Evolutionary conservation across 2,888 invertebrate species (phyloP), one percentile per base, ranked within the genome.

Genomic region (Phaedon cochleariae): DNA sequence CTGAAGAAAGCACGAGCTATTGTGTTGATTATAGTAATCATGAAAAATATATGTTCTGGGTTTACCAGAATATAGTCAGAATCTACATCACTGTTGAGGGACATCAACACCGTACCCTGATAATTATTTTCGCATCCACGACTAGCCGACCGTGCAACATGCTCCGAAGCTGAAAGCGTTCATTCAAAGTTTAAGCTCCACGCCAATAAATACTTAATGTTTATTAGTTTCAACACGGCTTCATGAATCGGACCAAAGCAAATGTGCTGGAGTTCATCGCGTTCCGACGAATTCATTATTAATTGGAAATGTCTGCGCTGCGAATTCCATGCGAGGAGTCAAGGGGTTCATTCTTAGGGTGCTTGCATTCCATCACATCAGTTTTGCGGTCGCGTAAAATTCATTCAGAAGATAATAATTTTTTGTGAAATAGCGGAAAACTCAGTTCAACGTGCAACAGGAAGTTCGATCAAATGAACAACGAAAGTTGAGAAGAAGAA

Each of bases 171-270:
- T 41, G 41, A 41, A 15, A 41, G 41, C 15, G n/a, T 41, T 20
- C 48, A 48, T 20, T 15, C 48, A n/a, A 46, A 48, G 21, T 48
- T 20, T 48, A 1, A 48, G 12, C 48, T 20, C 48, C 22, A 9
- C n/a, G 6, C 48, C 21, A 15, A 48, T 48, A n/a, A 48, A 48
- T 48, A 48, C 48, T 48, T 48, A 20, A 48, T 48, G 48, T 48
- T 48, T 48, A 22, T 48, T 22, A 48, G 48, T 48, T 48, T 48
- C 48, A 48, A 48, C 48, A 12, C 22, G 20, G 20, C 48, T 48
- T 20, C 20, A 48, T 48, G 48, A 48, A 18, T 48, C 22, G 20
- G 48, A 48, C 48, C 3, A 20, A n/a, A 9, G 41, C 41, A 48
- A 48, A 48, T 20, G 48, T 22, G 22, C 48, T 3, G 48, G 17